Evolutionary conservation across 2,797 vertebrate species (phyloP).

Genomic region (Myotis pilosus): DNA sequence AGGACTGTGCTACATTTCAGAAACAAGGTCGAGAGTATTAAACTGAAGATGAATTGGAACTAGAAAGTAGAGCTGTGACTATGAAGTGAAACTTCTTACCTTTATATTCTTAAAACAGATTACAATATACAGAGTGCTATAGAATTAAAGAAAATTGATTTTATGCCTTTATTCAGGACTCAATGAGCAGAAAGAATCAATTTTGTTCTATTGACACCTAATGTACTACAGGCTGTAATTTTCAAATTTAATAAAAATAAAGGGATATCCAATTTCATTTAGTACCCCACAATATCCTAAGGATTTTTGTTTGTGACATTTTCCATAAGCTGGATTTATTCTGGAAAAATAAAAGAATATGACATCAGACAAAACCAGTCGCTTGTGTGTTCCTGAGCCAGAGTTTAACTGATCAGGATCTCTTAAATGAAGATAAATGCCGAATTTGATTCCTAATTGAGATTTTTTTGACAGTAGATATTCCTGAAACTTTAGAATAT

Average conservation of each 20-base stretch:
- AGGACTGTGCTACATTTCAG: conserved; percentile 3
- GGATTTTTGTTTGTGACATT: not conserved
- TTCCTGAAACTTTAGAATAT: not conserved
- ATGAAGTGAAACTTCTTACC: not conserved
- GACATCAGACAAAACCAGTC: not conserved
- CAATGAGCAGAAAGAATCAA: not conserved
- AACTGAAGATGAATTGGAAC: conserved; percentile 18
- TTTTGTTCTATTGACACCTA: not conserved
- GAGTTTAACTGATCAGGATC: not conserved
- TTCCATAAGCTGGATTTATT: not conserved
- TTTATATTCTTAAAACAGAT: not conserved
- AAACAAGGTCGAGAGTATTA: not conserved
- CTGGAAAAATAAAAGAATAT: not conserved
- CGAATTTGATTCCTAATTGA: not conserved
- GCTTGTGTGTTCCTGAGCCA: not conserved
- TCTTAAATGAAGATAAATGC: not conserved
- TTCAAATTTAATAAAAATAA: conserved; percentile 48
- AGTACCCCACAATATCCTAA: not conserved
- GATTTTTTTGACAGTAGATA: not conserved
- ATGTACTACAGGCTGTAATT: not conserved
- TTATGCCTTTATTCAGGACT: not conserved
- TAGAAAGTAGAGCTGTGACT: not conserved
- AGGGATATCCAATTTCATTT: not conserved
- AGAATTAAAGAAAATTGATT: not conserved
- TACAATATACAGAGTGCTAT: not conserved